phyloP scores from a whole-genome alignment of 2,797 vertebrate species.

The Streptopelia turtur region DNA sequence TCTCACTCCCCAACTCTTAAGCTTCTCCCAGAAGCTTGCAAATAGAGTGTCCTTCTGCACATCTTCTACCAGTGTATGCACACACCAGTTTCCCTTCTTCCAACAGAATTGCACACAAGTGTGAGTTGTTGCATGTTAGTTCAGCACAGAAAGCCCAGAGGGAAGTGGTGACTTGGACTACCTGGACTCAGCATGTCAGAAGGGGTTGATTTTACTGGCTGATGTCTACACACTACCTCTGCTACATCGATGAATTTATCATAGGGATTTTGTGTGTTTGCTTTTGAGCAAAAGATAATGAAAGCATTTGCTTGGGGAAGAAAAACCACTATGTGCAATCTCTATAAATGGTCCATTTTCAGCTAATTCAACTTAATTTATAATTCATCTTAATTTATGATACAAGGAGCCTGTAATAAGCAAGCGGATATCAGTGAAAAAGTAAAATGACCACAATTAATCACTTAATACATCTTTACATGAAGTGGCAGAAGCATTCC shows the following conservation, averaged over 20 bases:
- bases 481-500: not conserved
- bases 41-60: not conserved
- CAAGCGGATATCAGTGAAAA: not conserved
- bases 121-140: rapidly evolving
- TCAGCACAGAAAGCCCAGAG: not conserved
- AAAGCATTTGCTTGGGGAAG: not conserved
- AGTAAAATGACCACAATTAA: not conserved
- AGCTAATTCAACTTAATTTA: conserved; percentile 10
- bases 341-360: not conserved
- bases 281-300: not conserved
- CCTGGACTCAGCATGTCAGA: not conserved
- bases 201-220: not conserved
- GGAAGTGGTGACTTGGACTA: not conserved
- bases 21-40: not conserved
- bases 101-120: not conserved
- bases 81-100: not conserved
- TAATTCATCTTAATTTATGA: conserved; percentile 22
- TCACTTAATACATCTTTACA: not conserved
- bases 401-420: not conserved
- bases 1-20: not conserved
- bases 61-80: not conserved
- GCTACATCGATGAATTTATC: not conserved
- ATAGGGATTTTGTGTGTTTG: not conserved
- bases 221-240: not conserved
- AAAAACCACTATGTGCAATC: not conserved